These are phyloP conservation scores for Anoplophora glabripennis DNA, from an alignment of 1,140 invertebrate species.

Conservation along the genomic window DNA sequence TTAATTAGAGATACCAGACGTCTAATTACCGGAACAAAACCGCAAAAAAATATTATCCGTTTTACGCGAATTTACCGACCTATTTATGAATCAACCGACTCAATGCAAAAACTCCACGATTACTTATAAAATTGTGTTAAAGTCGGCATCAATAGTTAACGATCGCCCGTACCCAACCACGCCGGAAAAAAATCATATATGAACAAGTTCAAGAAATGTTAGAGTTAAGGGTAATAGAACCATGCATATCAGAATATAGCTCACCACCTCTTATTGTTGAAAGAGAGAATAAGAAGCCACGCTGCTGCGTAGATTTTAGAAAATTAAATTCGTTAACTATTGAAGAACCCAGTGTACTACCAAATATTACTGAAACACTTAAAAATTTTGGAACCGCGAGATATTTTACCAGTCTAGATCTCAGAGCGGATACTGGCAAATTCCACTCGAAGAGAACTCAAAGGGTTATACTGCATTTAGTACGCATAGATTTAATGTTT, in stretches of 20 bases:
- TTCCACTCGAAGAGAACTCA: no score
- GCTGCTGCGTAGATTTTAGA: no score
- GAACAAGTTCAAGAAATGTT: neutral
- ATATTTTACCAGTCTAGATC: slow-evolving; percentile 30
- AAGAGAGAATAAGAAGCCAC: slow-evolving; percentile 39
- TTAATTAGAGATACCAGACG: no score
- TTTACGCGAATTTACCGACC: no score
- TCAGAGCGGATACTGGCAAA: slow-evolving; percentile 39
- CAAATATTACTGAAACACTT: slow-evolving; percentile 21
- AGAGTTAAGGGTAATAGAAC: neutral
- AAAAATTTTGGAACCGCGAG: slow-evolving; percentile 14
- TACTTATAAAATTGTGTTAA: neutral
- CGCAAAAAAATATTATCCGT: no score
- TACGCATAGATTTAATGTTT: slow-evolving; percentile 35
- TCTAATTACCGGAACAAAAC: no score
- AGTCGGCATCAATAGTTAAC: neutral
- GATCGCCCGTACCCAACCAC: neutral
- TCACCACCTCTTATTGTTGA: slow-evolving; percentile 42
- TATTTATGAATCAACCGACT: no score
- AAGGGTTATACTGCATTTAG: slow-evolving; percentile 41
- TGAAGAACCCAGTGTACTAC: slow-evolving; percentile 36
- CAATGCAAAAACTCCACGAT: no score
- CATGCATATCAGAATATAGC: slow-evolving; percentile 11
- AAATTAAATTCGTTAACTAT: slow-evolving; percentile 49
- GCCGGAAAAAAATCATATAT: neutral